Evolutionary conservation across 2,888 invertebrate species (phyloP), one percentile per base, ranked within the genome.

Genomic region (Agrochola lota): DNA sequence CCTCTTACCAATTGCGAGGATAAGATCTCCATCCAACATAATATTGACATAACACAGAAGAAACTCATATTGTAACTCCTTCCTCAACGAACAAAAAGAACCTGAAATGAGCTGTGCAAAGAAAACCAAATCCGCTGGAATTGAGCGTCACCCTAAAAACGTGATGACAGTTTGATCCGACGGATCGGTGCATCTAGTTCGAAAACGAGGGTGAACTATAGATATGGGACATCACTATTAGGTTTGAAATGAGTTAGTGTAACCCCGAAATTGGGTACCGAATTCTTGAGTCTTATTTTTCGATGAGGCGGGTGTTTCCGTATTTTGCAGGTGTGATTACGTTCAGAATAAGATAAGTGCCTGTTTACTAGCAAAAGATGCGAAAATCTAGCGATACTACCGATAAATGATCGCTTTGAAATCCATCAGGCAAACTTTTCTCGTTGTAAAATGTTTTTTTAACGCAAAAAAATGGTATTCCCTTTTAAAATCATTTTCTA

Each of bases 91-190:
- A 69, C 49, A 85, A 85, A 80, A 85, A 69, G 0, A 30, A 70
- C 57, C 40, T 55, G 62, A 77, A 82, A 71, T 59, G 64, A 55
- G 40, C 26, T 73, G 57, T 68, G 70, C n/a, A 83, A 87, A 87
- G 77, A 71, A 78, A 67, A 64, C 26, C 40, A 70, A 86, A 84
- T 78, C 81, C 85, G 49, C 4, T 40, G 74, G 43, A 81, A 81
- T 87, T 72, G 87, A 76, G 77, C 63, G 57, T 49, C 63, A 55
- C 73, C 81, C 74, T 64, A 76, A 81, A 83, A 85, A 87, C 87
- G 85, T 87, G 87, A 85, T 81, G 76, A 74, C 70, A 43, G 74
- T 75, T 76, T 85, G 78, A 85, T 85, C 76, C 74, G 4, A 12
- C 20, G 74, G 85, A 84, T 85, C 26, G 70, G 52, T 84, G 78